These are phyloP conservation scores for Saccostrea glomerata DNA, from an alignment of 1,140 invertebrate genomes.

Conservation along the genomic window DNA sequence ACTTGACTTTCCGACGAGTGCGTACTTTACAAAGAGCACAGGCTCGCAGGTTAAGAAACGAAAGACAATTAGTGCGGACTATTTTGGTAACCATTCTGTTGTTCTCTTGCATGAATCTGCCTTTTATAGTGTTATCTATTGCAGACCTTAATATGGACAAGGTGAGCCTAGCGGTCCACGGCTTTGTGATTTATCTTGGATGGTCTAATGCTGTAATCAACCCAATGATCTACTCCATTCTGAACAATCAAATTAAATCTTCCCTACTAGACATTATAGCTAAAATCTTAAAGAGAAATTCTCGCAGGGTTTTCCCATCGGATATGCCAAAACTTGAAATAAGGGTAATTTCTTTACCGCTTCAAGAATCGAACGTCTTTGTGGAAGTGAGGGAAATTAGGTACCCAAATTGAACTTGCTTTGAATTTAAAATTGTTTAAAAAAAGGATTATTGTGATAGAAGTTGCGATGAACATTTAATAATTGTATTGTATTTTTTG, in stretches of 20 bases:
- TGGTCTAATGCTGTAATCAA: conserved; percentile 58
- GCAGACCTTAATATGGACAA: conserved; percentile 50
- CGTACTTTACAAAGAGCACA: neutral
- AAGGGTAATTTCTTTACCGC: neutral
- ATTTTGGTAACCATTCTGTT: conserved; percentile 55
- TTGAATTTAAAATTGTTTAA: too few species aligned
- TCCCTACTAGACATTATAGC: neutral
- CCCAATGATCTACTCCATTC: conserved; percentile 58
- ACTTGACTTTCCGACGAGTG: conserved; percentile 40
- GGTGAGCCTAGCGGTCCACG: conserved; percentile 28
- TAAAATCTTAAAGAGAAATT: neutral
- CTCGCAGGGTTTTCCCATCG: neutral
- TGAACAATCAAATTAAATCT: conserved; percentile 49
- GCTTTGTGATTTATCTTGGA: conserved; percentile 53
- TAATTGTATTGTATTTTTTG: too few species aligned
- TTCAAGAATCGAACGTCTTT: neutral
- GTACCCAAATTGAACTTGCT: too few species aligned
- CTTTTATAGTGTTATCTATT: conserved; percentile 51
- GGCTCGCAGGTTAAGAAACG: neutral
- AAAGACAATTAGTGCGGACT: conserved; percentile 52
- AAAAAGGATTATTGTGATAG: too few species aligned
- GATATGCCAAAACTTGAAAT: neutral
- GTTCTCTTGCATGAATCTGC: conserved; percentile 55
- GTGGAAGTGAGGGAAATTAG: too few species aligned
- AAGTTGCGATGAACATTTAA: too few species aligned